These are phyloP conservation scores for Stenolophus ochropezus DNA, from an alignment of 2,888 invertebrate genomes.

Conservation along the genomic window DNA sequence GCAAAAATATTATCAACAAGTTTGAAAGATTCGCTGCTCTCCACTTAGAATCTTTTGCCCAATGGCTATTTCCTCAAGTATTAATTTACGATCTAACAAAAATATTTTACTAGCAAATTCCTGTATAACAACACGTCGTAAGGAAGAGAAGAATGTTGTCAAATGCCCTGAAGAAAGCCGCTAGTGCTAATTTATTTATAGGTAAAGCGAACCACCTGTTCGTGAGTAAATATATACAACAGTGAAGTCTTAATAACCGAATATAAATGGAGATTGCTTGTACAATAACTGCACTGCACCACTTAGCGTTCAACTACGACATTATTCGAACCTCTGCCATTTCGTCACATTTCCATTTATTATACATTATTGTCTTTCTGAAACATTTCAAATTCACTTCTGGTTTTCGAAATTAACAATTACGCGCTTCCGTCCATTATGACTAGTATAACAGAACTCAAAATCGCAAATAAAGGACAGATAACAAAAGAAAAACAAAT, in stretches of 20 bases:
- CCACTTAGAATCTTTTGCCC: background rate
- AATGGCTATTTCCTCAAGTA: background rate
- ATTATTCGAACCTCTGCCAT: background rate
- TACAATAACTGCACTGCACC: constrained; percentile 14
- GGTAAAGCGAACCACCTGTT: constrained; percentile 57
- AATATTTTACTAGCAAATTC: constrained; percentile 43
- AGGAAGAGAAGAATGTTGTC: constrained; percentile 11
- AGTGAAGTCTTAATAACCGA: constrained; percentile 52
- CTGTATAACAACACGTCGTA: constrained; percentile 26
- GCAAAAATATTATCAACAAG: too few relatives aligned
- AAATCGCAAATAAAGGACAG: too few relatives aligned
- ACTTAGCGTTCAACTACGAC: background rate
- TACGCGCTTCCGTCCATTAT: too few relatives aligned
- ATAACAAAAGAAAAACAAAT: too few relatives aligned
- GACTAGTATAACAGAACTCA: too few relatives aligned
- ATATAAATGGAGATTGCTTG: constrained; percentile 57
- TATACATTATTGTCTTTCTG: too few relatives aligned
- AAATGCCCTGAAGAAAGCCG: constrained; percentile 12
- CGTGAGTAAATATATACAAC: constrained; percentile 6
- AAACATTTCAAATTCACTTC: too few relatives aligned
- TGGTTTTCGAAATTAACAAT: too few relatives aligned
- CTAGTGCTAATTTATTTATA: constrained; percentile 55
- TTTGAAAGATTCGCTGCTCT: too few relatives aligned
- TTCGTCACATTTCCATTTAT: too few relatives aligned
- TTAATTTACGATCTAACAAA: constrained; percentile 41